phyloP scores from a whole-genome alignment of 2,797 vertebrate genomes.

The Capromys pilorides region DNA sequence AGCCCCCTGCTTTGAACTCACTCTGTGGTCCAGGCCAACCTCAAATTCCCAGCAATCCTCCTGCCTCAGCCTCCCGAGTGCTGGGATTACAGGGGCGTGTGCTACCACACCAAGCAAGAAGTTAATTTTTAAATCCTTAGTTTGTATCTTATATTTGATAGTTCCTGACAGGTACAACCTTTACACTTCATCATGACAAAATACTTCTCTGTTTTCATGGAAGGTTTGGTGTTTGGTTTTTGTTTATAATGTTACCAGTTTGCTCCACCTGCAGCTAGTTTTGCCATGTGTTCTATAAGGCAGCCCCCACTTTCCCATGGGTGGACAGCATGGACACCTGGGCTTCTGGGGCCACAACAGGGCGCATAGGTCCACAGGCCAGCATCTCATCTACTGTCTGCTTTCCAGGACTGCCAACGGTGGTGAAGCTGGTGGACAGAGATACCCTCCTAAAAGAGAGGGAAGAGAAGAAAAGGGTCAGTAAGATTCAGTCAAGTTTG shows the following conservation, averaged over 20 bases:
- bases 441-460: slow-evolving; percentile 93
- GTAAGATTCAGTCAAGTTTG: background rate
- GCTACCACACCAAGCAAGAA: background rate
- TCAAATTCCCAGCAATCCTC: background rate
- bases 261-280: background rate
- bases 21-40: too few relatives aligned
- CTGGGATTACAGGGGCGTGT: background rate
- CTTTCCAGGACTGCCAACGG: slow-evolving; percentile 92
- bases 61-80: background rate
- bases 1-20: too few relatives aligned
- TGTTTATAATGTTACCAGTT: background rate
- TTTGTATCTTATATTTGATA: background rate
- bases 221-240: background rate
- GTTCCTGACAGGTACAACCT: background rate
- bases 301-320: background rate
- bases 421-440: slow-evolving; percentile 95
- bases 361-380: background rate
- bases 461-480: slow-evolving; percentile 95
- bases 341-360: background rate
- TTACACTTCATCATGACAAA: background rate
- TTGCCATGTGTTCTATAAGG: background rate
- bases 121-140: background rate
- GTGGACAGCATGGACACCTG: background rate
- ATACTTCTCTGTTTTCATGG: background rate
- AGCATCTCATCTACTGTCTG: background rate